Evolutionary conservation across 2,888 invertebrate species (phyloP).

Genomic region (Phyllotreta cruciferae): DNA sequence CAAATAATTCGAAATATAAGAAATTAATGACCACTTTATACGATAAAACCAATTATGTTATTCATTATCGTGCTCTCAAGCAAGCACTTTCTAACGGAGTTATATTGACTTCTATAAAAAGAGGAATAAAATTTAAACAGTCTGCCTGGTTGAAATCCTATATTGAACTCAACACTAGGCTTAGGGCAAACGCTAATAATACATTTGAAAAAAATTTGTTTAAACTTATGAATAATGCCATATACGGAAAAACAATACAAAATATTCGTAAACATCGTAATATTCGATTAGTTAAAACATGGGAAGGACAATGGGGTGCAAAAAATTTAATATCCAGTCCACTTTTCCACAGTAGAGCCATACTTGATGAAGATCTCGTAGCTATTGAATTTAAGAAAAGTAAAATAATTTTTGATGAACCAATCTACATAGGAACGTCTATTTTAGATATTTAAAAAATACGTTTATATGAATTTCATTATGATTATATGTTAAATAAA

Average conservation of each 20-base stretch:
- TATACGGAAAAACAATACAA: conserved; percentile 15
- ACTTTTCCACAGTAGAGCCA: conserved; percentile 33
- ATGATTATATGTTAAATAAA: conserved; percentile 1
- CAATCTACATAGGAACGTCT: conserved; percentile 37
- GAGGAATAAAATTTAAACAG: conserved; percentile 6
- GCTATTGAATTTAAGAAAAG: conserved; percentile 36
- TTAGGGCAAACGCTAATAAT: conserved; percentile 20
- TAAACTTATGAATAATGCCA: conserved; percentile 39
- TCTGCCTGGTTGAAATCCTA: conserved; percentile 52
- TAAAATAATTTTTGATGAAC: conserved; percentile 36
- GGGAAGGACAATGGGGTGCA: conserved; percentile 4
- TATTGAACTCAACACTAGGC: conserved; percentile 54
- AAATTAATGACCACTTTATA: conserved; percentile 43
- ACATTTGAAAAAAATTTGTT: conserved; percentile 39
- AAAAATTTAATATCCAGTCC: conserved; percentile 27
- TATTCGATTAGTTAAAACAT: background rate
- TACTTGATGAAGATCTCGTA: conserved; percentile 34
- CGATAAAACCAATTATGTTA: conserved; percentile 41
- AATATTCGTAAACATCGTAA: conserved; percentile 4
- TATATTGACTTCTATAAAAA: background rate
- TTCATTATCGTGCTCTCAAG: background rate
- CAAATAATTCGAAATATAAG: conserved; percentile 30
- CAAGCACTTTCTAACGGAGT: too few species aligned
- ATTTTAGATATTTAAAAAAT: conserved; percentile 41
- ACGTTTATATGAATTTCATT: conserved; percentile 13